Evolutionary conservation across 2,797 vertebrate species (phyloP), one percentile per base, ranked within the genome.

Genomic region (Emydoidea blandingii): DNA sequence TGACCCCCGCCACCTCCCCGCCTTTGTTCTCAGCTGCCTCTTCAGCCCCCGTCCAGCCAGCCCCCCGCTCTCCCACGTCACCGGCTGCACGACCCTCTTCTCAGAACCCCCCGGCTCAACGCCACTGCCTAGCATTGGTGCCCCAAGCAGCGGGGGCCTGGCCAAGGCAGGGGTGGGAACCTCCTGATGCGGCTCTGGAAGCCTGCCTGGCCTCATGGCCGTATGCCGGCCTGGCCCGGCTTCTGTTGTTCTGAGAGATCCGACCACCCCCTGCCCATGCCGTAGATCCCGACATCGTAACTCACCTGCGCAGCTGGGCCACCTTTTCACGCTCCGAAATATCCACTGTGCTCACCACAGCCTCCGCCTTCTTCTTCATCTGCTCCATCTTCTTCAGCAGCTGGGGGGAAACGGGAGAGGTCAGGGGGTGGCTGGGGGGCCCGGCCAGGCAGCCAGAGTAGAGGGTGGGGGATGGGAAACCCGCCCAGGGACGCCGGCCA

Each of bases 311-410:
- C 25, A 99, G 97, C 96, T 99, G 99, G 79, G 99, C 98, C 97
- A 99, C 98, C 92, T 99, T 99, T 96, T 99, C 99, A 79, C 98
- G 98, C 95, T 99, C 99, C 0, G 99, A 99, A 95, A 99, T 99
- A 96, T 99, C 99, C 96, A 99, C 99, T 0, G 99, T 99, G 97
- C 99, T 99, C 54, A 99, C 99, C 79, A 99, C 99, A 0, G 99
- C 99, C 97, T 99, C 99, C 0, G 99, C 99, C 93, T 99, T 99
- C 98, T 99, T 99, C 98, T 99, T 99, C 56, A 99, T 99, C 96
- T 99, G 98, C 94, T 99, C 99, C 98, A 99, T 98, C 98, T 99
- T 99, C 97, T 99, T 99, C 97, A 99, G 94, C 98, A 98, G 99
- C 99, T 99, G 95, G 11, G 29, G 29, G 53, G 44, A 79, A 47